phyloP scores from a whole-genome alignment of 2,888 invertebrate genomes.

The Ichneumon xanthorius region DNA sequence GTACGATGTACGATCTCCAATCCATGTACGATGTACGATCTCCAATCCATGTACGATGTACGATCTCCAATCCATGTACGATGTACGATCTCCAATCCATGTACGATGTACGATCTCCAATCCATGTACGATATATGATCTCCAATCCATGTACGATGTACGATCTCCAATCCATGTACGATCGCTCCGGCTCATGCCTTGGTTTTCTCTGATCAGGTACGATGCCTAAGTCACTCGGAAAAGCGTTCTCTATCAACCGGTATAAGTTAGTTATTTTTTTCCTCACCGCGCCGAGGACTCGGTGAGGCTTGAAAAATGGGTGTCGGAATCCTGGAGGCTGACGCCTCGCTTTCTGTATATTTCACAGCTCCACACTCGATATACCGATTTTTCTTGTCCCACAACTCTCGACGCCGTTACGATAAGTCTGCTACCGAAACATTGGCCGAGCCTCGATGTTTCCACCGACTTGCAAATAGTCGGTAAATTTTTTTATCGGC shows the following conservation, averaged over 20 bases:
- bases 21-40: too few species aligned
- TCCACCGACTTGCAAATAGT: neutral
- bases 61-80: too few species aligned
- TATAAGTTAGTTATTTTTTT: neutral
- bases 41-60: too few species aligned
- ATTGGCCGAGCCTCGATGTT: neutral
- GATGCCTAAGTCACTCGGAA: too few species aligned
- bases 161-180: neutral
- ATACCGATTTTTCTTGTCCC: neutral
- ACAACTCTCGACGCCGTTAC: neutral
- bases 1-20: too few species aligned
- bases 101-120: too few species aligned
- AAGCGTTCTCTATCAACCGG: neutral
- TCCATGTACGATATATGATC: too few species aligned
- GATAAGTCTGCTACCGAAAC: constrained; percentile 1
- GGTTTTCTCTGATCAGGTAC: too few species aligned
- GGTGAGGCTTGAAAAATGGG: neutral
- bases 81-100: too few species aligned
- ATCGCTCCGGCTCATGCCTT: too few species aligned
- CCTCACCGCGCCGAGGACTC: neutral
- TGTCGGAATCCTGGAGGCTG: neutral
- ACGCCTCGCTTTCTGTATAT: constrained; percentile 1
- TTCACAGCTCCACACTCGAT: constrained; percentile 11
- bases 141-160: too few species aligned
- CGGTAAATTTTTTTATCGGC: neutral